Conservation (phyloP, 2,113 vertebrate genomes). For the Myxocyprinus asiaticus region DNA sequence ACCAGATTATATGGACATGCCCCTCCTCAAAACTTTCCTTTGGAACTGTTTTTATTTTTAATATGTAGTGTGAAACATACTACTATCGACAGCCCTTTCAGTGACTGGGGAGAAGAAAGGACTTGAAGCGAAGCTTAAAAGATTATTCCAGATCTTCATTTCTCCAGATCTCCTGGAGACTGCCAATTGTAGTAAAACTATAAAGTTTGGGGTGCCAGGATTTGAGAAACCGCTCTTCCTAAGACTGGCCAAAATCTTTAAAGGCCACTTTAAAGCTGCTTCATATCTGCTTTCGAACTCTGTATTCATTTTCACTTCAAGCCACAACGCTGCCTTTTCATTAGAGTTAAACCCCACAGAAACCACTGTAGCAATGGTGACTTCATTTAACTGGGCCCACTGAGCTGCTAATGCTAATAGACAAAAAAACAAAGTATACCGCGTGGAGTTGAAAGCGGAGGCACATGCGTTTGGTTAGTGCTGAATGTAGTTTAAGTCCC, state of each 20-base stretch:
- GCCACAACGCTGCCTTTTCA: conserved; percentile 41
- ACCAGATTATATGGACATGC: not conserved
- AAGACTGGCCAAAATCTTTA: conserved; percentile 49
- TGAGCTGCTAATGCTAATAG: conserved; percentile 38
- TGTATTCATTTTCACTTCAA: conserved; percentile 42
- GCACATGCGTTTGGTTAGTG: conserved; percentile 32
- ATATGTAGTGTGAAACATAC: conserved; percentile 13
- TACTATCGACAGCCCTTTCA: conserved; percentile 11
- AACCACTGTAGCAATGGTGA: conserved; percentile 11
- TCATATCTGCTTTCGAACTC: conserved; percentile 52
- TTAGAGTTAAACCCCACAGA: conserved; percentile 26
- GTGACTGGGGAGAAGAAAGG: conserved; percentile 29
- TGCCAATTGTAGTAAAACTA: conserved; percentile 51
- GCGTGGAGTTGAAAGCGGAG: conserved; percentile 21
- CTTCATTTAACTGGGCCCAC: conserved; percentile 34
- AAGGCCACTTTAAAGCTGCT: conserved; percentile 57
- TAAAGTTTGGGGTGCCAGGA: conserved; percentile 36
- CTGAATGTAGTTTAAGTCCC: conserved; percentile 15
- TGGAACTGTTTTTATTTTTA: not conserved
- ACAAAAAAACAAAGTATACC: conserved; percentile 24
- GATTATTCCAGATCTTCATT: conserved; percentile 38
- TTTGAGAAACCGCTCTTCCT: conserved; percentile 45
- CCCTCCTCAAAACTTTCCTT: not conserved
- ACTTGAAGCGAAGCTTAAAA: not conserved
- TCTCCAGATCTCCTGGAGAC: conserved; percentile 44